Evolutionary conservation across 2,797 vertebrate species (phyloP), one percentile per base, ranked within the genome.

Genomic region (Sandelia bainsii): DNA sequence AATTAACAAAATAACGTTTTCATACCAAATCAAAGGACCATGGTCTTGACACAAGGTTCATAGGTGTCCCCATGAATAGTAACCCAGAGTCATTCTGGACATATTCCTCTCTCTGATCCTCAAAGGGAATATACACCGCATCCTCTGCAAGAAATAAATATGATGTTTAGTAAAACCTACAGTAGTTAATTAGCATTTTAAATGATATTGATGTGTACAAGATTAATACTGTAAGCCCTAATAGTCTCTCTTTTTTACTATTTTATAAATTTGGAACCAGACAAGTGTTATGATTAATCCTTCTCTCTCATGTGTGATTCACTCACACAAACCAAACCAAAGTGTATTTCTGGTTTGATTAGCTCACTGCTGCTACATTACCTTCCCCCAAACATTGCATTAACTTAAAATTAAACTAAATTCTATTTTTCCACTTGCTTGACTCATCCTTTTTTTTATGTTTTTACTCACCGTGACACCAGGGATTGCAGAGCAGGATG

Each of bases 11-110:
- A 20, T 40, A 19, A 46, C 0, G 0, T 14, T 51, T 40, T 42
- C 81, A 72, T 80, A 95, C 95, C 93, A 91, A 93, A 87, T 94
- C 94, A 68, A 93, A 93, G 12, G 91, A 92, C 95, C 94, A 95
- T 0, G 94, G 90, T 72, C 90, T 93, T 25, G 82, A 52, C 29
- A 60, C 78, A 0, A 86, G 0, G 71, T 91, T 93, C 50, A 19
- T 59, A 0, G 88, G 0, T 0, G 94, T 91, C 7, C 94, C 95
- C 87, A 91, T 90, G 45, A 92, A 95, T 56, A 95, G 72, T 68
- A 95, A 23, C 0, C 94, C 93, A 1, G 83, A 84, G 79, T 95
- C 93, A 10, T 75, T 94, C 79, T 49, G 88, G 60, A 95, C 62
- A 56, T 89, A 95, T 62, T 95, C 95, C 59, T 92, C 86, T 73